Base-by-base conservation (phyloP, 1,140 invertebrate genomes). In the Uloborus diversus region DNA sequence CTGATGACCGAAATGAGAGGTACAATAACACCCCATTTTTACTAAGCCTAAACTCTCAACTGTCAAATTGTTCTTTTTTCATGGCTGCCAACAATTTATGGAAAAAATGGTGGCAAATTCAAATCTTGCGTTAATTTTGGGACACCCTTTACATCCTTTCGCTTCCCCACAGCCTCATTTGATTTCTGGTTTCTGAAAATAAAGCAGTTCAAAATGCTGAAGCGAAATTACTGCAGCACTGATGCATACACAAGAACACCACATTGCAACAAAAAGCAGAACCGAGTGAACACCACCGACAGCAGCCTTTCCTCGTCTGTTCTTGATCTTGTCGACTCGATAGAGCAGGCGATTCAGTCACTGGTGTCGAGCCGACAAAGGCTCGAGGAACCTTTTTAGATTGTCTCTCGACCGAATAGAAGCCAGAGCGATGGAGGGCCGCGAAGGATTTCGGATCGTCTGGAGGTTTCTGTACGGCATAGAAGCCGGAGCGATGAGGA, bases 401-500 rank as follows among this genome's bases (percentile, higher is more conserved):
- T 23, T 57, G 33, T 25, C 42, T 35, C 2, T 53, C 37, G n/a
- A 75, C 42, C 32, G 57, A 75, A 17, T 75, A 75, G 42, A 64
- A 75, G 1, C 71, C 71, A 28, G 71, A 64, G 13, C 71, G 37
- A 33, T 64, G 42, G 13, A 28, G 25, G 9, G 56, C 13, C 14
- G 25, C n/a, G 5, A 28, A 30, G 11, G 23, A 59, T 11, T 61
- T 59, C 28, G 59, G 42, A 14, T 64, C 51, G 23, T 75, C 53
- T n/a, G 57, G 27, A 32, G 71, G 33, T 25, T 57, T 35, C 2
- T 53, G 57, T n/a, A 75, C 42, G 33, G 57, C 62, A 17, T 75
- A 75, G 42, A 64, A 75, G 1, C 71, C 71, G 25, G 71, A 64
- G 13, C 71, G 37, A 33, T 64, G 42, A 27, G 14, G 25, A 9